Percentiles rank a stretch among this genome's conserved stretches.
These are phyloP conservation scores for Myotis yumanensis DNA, from an alignment of 2,113 vertebrate species.

Conservation along the genomic window DNA sequence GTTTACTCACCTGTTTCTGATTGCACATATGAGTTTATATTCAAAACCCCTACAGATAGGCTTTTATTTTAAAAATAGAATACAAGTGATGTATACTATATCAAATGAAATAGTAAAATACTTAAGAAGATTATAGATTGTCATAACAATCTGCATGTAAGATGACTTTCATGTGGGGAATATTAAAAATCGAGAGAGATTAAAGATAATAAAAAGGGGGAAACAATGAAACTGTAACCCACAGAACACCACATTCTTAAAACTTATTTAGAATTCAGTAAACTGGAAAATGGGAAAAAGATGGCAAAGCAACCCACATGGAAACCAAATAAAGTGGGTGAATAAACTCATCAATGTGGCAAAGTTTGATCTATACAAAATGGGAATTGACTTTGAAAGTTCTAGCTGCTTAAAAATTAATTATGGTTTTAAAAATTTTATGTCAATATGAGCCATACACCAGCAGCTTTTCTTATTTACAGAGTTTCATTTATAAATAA, in stretches of 20 bases:
- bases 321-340: background rate
- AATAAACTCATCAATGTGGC: constrained; percentile 41
- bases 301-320: background rate
- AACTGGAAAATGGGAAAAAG: constrained; percentile 62
- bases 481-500: background rate
- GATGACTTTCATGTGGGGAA: background rate
- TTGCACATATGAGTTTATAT: background rate
- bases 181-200: constrained; percentile 8
- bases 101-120: background rate
- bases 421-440: background rate
- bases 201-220: background rate
- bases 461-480: background rate
- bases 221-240: background rate
- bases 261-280: constrained; percentile 60
- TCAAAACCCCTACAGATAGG: background rate
- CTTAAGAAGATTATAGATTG: background rate
- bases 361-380: constrained; percentile 32
- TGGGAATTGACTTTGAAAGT: background rate
- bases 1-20: background rate
- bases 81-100: background rate
- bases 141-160: background rate
- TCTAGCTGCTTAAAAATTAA: constrained; percentile 13
- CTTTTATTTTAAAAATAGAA: background rate
- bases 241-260: constrained; percentile 49
- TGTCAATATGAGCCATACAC: background rate